phyloP scores from a whole-genome alignment of 37 sponge, comb jelly and placozoan species.

The Trichoplax adhaerens region DNA sequence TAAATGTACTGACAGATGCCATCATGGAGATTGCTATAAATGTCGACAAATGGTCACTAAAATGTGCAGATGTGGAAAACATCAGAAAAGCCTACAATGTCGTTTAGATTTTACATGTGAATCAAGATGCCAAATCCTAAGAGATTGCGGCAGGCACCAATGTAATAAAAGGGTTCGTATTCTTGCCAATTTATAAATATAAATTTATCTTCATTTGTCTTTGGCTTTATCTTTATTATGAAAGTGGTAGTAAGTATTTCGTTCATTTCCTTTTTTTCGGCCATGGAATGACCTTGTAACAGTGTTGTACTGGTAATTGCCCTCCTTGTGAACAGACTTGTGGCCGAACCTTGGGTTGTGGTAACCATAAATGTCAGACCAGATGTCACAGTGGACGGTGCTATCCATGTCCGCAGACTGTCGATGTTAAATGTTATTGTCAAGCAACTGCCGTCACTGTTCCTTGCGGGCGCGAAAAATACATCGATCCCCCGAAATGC shows the following conservation, averaged over 20 bases:
- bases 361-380: constrained; percentile 73
- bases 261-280: no score
- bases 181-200: constrained; percentile 5
- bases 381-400: constrained; percentile 72
- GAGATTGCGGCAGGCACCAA: constrained; percentile 75
- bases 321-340: constrained; percentile 71
- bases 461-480: constrained; percentile 55
- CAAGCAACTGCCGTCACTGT: constrained; percentile 35
- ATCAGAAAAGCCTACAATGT: constrained; percentile 44
- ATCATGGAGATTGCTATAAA: constrained; percentile 58
- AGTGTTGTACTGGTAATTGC: constrained; percentile 86
- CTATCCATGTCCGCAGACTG: constrained; percentile 68
- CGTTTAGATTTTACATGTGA: constrained; percentile 63
- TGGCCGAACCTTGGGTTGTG: constrained; percentile 46
- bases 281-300: background rate
- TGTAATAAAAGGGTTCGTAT: constrained; percentile 64
- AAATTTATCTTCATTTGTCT: background rate
- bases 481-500: constrained; percentile 53
- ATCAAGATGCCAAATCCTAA: constrained; percentile 33
- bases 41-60: constrained; percentile 47
- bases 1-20: constrained; percentile 46
- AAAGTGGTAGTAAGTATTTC: no score
- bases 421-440: constrained; percentile 52
- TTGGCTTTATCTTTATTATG: constrained; percentile 2
- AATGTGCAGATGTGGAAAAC: constrained; percentile 55